These are phyloP conservation scores for Helobdella robusta DNA, from an alignment of 2,888 invertebrate genomes.

Conservation along the genomic window DNA sequence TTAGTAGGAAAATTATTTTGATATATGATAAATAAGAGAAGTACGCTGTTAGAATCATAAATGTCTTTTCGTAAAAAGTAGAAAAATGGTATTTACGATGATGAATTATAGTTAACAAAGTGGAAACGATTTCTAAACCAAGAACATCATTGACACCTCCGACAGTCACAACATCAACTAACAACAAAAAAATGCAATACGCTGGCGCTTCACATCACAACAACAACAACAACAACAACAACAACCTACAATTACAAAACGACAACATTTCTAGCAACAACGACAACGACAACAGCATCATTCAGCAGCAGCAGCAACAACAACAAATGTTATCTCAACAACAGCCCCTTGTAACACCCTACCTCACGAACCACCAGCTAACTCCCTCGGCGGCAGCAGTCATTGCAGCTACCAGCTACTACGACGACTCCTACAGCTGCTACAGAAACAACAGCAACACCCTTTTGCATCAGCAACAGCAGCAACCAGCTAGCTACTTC, in stretches of 20 bases:
- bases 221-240: conserved; percentile 1
- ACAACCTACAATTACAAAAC: conserved; percentile 1
- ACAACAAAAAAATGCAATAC: no score
- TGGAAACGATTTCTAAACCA: no score
- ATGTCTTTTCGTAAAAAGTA: no score
- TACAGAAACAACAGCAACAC: conserved; percentile 7
- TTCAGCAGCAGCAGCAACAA: no score
- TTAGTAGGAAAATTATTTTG: no score
- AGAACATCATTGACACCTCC: neutral
- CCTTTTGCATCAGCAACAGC: neutral
- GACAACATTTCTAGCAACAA: neutral
- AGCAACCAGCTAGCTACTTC: conserved; percentile 18
- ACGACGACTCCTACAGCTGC: conserved; percentile 23
- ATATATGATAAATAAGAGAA: no score
- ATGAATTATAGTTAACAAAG: no score
- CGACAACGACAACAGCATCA: conserved; percentile 1
- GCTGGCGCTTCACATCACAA: neutral
- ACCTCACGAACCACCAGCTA: neutral
- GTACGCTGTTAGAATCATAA: no score
- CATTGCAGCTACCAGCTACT: conserved; percentile 7
- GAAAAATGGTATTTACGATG: no score
- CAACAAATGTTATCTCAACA: no score
- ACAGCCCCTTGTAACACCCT: neutral
- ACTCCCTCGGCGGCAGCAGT: neutral
- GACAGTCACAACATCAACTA: neutral